Conservation (phyloP, 2,113 vertebrate species). For the Microcebus murinus region DNA sequence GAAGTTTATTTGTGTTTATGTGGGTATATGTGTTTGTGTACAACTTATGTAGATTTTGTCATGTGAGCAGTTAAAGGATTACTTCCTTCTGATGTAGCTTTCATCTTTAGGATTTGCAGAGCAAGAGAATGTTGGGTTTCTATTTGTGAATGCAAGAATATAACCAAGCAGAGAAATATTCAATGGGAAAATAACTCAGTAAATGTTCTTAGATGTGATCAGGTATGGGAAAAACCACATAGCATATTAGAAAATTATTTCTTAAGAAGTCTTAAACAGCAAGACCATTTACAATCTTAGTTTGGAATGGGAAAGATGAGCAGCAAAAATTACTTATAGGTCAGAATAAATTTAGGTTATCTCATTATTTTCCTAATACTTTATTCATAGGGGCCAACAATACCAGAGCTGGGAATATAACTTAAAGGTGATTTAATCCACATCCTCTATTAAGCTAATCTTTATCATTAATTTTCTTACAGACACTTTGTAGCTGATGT, state of each 20-base stretch:
- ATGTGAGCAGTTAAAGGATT: conserved; percentile 7
- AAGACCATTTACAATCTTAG: neutral
- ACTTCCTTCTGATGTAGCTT: neutral
- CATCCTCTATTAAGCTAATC: neutral
- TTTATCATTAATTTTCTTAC: neutral
- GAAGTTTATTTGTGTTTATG: neutral
- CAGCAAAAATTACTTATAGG: neutral
- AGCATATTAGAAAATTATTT: neutral
- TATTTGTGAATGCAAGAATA: conserved; percentile 53
- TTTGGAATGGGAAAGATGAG: neutral
- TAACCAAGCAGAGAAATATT: conserved; percentile 26
- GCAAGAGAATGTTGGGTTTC: conserved; percentile 42
- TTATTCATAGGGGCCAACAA: neutral
- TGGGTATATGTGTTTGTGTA: neutral
- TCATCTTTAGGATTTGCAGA: conserved; percentile 20
- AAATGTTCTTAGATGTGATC: conserved; percentile 42
- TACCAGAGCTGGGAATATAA: neutral
- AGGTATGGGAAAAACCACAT: neutral
- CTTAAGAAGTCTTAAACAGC: neutral
- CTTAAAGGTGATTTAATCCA: neutral
- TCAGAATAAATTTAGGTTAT: neutral
- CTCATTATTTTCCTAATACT: neutral
- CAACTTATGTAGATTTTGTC: conserved; percentile 52
- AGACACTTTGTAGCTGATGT: neutral
- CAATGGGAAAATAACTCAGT: conserved; percentile 31